Conservation (phyloP, 2,113 vertebrate species). For the Burhinus bistriatus region DNA sequence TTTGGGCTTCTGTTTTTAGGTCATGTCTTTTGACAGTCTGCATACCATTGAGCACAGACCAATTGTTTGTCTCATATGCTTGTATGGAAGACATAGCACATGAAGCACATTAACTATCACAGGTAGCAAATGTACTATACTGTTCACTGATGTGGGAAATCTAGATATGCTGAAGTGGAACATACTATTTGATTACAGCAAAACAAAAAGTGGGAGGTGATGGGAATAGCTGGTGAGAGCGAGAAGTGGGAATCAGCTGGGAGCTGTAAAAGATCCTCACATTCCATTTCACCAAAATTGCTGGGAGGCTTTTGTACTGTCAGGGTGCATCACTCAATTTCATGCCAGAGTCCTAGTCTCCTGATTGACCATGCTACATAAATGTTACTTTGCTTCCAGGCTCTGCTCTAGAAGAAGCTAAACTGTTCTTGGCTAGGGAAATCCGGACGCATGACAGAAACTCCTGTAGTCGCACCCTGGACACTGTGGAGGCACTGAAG, state of each 20-base stretch:
- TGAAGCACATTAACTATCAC: not conserved
- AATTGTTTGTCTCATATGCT: not conserved
- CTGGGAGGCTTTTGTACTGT: not conserved
- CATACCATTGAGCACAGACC: not conserved
- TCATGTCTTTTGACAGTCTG: not conserved
- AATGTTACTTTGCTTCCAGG: not conserved
- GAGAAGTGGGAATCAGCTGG: not conserved
- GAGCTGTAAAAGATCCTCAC: not conserved
- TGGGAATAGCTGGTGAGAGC: not conserved
- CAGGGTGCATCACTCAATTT: not conserved
- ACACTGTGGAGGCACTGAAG: not conserved
- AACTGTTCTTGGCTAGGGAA: not conserved
- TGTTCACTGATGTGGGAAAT: not conserved
- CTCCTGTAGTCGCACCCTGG: not conserved
- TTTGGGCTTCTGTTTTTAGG: not conserved
- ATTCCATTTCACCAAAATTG: not conserved
- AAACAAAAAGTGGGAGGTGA: not conserved
- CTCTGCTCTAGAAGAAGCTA: not conserved
- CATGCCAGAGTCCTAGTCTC: not conserved
- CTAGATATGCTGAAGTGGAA: not conserved
- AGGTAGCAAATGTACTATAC: not conserved
- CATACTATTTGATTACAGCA: not conserved
- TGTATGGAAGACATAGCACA: not conserved
- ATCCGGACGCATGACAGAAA: not conserved
- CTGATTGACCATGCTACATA: not conserved